Evolutionary conservation across 2,888 invertebrate species (phyloP).

Genomic region (Incurvaria masculella): DNA sequence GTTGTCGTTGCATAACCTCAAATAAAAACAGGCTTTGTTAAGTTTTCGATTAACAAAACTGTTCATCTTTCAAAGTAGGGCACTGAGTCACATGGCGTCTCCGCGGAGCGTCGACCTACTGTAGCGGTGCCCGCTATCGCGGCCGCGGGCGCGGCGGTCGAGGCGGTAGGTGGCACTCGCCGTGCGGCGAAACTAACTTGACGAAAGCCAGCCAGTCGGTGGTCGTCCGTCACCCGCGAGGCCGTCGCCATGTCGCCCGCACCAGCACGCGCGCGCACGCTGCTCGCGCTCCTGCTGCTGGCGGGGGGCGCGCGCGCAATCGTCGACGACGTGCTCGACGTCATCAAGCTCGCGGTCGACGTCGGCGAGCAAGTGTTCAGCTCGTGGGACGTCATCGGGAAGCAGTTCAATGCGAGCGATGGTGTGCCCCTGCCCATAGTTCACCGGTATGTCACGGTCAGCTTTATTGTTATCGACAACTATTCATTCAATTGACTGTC

Average conservation of each 20-base stretch:
- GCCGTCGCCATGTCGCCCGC: constrained; percentile 37
- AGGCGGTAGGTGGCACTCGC: background rate
- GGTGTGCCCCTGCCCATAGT: constrained; percentile 60
- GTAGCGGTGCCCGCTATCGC: background rate
- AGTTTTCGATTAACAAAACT: too few species aligned
- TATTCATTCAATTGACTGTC: constrained; percentile 14
- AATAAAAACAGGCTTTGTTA: too few species aligned
- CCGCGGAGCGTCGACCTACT: background rate
- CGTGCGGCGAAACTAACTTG: background rate
- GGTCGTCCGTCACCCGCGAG: constrained; percentile 29
- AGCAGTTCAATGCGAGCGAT: constrained; percentile 46
- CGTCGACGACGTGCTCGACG: constrained; percentile 59
- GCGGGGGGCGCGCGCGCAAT: constrained; percentile 34
- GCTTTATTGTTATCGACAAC: constrained; percentile 31
- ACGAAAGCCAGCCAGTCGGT: too few species aligned
- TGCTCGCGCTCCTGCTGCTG: constrained; percentile 29
- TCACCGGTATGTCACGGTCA: constrained; percentile 31
- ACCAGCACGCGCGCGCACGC: constrained; percentile 29
- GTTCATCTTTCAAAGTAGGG: too few species aligned
- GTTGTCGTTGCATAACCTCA: too few species aligned
- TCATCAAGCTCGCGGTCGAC: constrained; percentile 57
- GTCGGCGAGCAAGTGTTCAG: constrained; percentile 57
- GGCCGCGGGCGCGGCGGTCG: background rate
- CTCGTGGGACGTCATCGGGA: constrained; percentile 63
- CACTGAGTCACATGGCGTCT: too few species aligned